Evolutionary conservation across 2,888 invertebrate genomes (phyloP).

Genomic region (Teinopalpus imperialis): DNA sequence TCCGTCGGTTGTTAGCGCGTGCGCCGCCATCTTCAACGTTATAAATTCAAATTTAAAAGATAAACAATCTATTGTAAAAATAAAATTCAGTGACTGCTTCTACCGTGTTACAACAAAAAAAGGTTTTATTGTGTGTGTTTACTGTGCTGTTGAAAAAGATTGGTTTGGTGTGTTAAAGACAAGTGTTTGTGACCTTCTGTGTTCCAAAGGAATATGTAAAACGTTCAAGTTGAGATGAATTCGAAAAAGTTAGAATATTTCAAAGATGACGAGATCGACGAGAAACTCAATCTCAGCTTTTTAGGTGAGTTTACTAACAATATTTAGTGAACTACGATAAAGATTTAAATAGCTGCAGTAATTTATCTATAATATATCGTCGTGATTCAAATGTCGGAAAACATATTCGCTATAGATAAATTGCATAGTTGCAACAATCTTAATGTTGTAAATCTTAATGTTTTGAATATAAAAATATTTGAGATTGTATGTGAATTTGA

Average conservation of each 20-base stretch:
- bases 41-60: conserved; percentile 55
- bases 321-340: background rate
- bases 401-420: conserved; percentile 1
- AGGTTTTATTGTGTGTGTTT: conserved; percentile 24
- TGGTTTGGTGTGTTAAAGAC: conserved; percentile 55
- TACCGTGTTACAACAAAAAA: conserved; percentile 35
- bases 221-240: conserved; percentile 66
- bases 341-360: conserved; percentile 8
- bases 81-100: conserved; percentile 36
- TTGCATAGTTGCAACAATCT: background rate
- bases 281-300: conserved; percentile 76
- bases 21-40: conserved; percentile 50
- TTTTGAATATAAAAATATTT: too few species aligned
- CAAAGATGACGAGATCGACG: conserved; percentile 69
- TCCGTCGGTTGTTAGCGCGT: conserved; percentile 55
- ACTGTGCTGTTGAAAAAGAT: conserved; percentile 31
- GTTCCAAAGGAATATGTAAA: conserved; percentile 50
- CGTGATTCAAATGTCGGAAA: conserved; percentile 10
- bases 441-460: too few species aligned
- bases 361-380: conserved; percentile 20
- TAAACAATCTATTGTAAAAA: conserved; percentile 31
- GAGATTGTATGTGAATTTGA: too few species aligned
- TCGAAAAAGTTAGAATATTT: conserved; percentile 78
- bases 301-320: conserved; percentile 57
- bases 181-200: conserved; percentile 70